phyloP scores from a whole-genome alignment of 2,888 invertebrate species.

The Clostera curtula region DNA sequence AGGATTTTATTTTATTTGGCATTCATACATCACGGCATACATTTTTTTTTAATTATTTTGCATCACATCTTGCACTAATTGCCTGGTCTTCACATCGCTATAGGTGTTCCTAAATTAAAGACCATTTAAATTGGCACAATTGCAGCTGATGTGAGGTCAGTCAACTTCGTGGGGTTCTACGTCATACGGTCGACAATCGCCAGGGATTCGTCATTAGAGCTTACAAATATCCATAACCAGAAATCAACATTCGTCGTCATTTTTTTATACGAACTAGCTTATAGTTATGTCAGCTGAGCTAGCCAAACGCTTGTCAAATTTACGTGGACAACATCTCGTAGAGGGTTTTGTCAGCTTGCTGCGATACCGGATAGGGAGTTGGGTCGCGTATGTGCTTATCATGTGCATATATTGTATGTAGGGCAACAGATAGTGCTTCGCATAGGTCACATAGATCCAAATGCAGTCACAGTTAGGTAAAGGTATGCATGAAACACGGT shows the following conservation, averaged over 20 bases:
- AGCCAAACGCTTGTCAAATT: slow-evolving; percentile 26
- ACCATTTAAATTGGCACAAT: slow-evolving; percentile 3
- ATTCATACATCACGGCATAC: slow-evolving; percentile 34
- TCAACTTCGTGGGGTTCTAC: slow-evolving; percentile 26
- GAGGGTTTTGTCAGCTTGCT: slow-evolving; percentile 27
- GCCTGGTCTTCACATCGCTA: slow-evolving; percentile 13
- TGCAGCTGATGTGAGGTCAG: slow-evolving; percentile 14
- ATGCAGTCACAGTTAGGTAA: slow-evolving; percentile 55
- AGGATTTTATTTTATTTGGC: slow-evolving; percentile 28
- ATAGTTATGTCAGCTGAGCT: slow-evolving; percentile 33
- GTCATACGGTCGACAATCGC: slow-evolving; percentile 22
- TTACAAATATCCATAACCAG: slow-evolving; percentile 26
- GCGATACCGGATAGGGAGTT: slow-evolving; percentile 34
- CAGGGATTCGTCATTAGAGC: slow-evolving; percentile 39
- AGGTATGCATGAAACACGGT: slow-evolving; percentile 36
- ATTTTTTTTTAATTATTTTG: slow-evolving; percentile 40
- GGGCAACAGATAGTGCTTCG: slow-evolving; percentile 46
- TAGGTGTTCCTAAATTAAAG: slow-evolving; percentile 1
- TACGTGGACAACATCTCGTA: slow-evolving; percentile 15
- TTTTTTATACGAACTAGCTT: slow-evolving; percentile 37
- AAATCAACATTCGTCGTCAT: slow-evolving; percentile 24
- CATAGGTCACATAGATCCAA: slow-evolving; percentile 49
- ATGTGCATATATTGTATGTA: slow-evolving; percentile 36
- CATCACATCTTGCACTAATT: slow-evolving; percentile 50
- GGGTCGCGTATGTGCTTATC: slow-evolving; percentile 56